phyloP scores from a whole-genome alignment of 2,113 vertebrate genomes.

The Agapornis roseicollis region DNA sequence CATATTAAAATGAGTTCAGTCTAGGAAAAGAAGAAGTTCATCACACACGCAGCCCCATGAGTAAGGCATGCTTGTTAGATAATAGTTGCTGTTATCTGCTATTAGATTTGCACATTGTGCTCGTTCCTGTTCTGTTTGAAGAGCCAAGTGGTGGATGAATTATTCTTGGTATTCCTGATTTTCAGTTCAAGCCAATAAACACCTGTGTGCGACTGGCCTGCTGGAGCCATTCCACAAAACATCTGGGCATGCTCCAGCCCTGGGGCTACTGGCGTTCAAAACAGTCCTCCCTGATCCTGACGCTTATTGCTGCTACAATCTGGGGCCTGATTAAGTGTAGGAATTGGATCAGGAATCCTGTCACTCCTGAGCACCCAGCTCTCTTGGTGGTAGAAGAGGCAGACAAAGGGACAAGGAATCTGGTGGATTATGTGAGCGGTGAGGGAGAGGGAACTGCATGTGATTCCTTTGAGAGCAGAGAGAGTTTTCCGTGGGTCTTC shows the following conservation, averaged over 20 bases:
- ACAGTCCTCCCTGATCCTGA: background rate
- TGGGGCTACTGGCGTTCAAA: conserved; percentile 24
- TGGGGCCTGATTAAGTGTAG: background rate
- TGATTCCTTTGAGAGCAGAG: background rate
- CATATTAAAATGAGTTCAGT: background rate
- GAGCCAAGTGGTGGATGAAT: conserved; percentile 25
- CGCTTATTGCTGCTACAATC: background rate
- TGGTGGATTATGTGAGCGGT: background rate
- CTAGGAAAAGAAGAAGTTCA: conserved; percentile 19
- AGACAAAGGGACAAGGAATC: background rate
- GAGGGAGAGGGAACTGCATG: background rate
- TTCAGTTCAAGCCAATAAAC: conserved; percentile 58
- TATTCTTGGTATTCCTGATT: conserved; percentile 37
- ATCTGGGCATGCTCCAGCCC: conserved; percentile 50
- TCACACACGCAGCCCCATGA: rapidly evolving
- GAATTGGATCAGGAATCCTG: background rate
- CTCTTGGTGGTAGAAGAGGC: background rate
- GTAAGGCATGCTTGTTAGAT: background rate
- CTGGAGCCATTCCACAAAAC: conserved; percentile 11
- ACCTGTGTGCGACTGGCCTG: conserved; percentile 24
- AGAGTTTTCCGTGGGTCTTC: background rate
- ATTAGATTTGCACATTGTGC: background rate
- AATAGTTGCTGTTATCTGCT: conserved; percentile 3
- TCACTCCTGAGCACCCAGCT: background rate
- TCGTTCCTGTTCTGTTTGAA: background rate